Base-by-base conservation (phyloP, 1,140 invertebrate genomes). In the Ganaspis sp. region DNA sequence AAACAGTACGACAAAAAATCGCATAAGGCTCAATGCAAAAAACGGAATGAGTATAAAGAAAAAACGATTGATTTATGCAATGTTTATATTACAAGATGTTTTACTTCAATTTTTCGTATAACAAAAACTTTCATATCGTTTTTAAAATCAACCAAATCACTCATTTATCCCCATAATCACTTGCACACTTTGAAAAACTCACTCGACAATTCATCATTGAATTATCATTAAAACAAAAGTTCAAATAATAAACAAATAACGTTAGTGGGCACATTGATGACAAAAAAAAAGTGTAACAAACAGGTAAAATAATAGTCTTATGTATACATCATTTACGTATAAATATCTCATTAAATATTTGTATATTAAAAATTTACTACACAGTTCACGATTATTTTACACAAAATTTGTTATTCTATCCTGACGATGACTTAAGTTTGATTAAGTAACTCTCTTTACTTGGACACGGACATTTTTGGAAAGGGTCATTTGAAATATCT, bases 321-420 rank as follows among this genome's bases (percentile, higher is more conserved):
- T 82, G 74, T 81, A 82, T 79, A 75, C 72, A 82, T 84, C 81
- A 82, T 85, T 86, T 87, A 88, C 84, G 85, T 89, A 89, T 87
- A 89, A 89, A 89, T 89, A 87, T 83, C 79, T 77, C 73, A 71
- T 73, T 87, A 87, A 72, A 72, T 82, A 76, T 74, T 73, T 85
- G 84, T 86, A 87, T 89, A 87, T 89, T 86, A 86, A 87, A 89
- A 86, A 87, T 87, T 87, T 88, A 83, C 85, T 89, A 88, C 85
- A 86, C 84, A 86, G 81, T 87, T 84, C 81, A 88, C 86, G 82
- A 87, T 88, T 88, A 90, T 86, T 89, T 89, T 89, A 89, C 87
- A 88, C 83, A 87, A 80, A 87, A 85, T 88, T 86, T 83, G 80
- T 85, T 88, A 83, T 83, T 85, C 85, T 87, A 85, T 80, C 82